A percentile compares a stretch with the other conserved stretches of the same genome.
These are phyloP conservation scores for Sclerodermus sp. DNA, from an alignment of 2,888 invertebrate species.

Conservation along the genomic window DNA sequence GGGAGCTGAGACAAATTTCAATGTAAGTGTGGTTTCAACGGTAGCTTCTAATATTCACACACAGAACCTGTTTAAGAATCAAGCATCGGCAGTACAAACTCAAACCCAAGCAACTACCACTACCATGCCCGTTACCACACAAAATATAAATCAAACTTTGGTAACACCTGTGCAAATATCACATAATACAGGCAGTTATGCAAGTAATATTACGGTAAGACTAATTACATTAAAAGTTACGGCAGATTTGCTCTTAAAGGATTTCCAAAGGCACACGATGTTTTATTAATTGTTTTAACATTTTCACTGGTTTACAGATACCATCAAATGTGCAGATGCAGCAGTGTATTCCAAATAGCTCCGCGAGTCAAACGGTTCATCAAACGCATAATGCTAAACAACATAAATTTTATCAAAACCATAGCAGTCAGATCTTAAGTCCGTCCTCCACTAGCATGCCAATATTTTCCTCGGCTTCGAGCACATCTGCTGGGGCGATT, in stretches of 20 bases:
- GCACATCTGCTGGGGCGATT: slow-evolving; percentile 23
- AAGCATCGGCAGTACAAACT: slow-evolving; percentile 52
- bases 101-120: slow-evolving; percentile 44
- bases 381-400: slow-evolving; percentile 30
- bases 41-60: slow-evolving; percentile 38
- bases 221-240: not conserved
- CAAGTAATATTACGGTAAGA: slow-evolving; percentile 41
- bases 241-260: too few species aligned
- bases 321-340: slow-evolving; percentile 35
- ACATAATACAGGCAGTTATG: slow-evolving; percentile 24
- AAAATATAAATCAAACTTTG: slow-evolving; percentile 36
- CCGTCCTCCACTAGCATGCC: slow-evolving; percentile 47
- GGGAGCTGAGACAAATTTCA: slow-evolving; percentile 44
- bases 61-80: slow-evolving; percentile 46
- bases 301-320: slow-evolving; percentile 16
- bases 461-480: slow-evolving; percentile 35
- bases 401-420: slow-evolving; percentile 40
- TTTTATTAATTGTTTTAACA: not conserved
- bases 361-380: slow-evolving; percentile 32
- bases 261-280: too few species aligned
- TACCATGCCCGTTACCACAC: slow-evolving; percentile 30
- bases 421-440: slow-evolving; percentile 46
- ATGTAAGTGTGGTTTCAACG: slow-evolving; percentile 39
- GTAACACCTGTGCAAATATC: slow-evolving; percentile 30
- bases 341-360: slow-evolving; percentile 44